Conservation (phyloP, 2,797 vertebrate genomes). For the Sebastes wilsoni region DNA sequence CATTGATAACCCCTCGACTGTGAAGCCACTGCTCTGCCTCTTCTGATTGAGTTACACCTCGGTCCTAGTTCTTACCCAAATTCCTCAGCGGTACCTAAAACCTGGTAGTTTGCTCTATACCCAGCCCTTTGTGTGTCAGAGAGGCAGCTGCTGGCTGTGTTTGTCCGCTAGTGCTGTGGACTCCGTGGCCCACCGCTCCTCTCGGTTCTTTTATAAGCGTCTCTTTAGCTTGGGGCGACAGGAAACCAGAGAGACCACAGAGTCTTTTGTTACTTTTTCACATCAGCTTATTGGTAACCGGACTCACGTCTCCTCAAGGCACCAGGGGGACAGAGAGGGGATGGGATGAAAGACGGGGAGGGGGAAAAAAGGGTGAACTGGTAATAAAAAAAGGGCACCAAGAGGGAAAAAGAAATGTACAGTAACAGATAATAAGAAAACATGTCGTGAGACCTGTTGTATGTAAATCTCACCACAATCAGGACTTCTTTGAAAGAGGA, state of each 20-base stretch:
- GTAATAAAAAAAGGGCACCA: not conserved
- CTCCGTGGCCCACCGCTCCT: conserved; percentile 50
- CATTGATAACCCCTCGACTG: conserved; percentile 50
- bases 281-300: conserved; percentile 80
- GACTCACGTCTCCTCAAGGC: conserved; percentile 76
- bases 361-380: conserved; percentile 5
- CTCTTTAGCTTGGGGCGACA: conserved; percentile 72
- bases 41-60: conserved; percentile 59
- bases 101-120: conserved; percentile 36
- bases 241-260: conserved; percentile 79
- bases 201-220: conserved; percentile 65
- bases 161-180: conserved; percentile 39
- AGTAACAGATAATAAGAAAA: not conserved
- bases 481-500: not conserved
- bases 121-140: conserved; percentile 40
- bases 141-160: conserved; percentile 60
- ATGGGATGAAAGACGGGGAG: conserved; percentile 14
- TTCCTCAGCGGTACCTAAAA: conserved; percentile 63
- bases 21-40: conserved; percentile 41
- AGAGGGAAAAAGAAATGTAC: not conserved
- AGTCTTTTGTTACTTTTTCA: conserved; percentile 75
- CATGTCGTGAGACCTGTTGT: not conserved
- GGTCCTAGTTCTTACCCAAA: conserved; percentile 35
- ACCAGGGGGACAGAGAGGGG: conserved; percentile 54
- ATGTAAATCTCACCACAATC: not conserved